These are phyloP conservation scores for Periophthalmus modestus DNA, from an alignment of 2,113 vertebrate genomes.

Conservation along the genomic window DNA sequence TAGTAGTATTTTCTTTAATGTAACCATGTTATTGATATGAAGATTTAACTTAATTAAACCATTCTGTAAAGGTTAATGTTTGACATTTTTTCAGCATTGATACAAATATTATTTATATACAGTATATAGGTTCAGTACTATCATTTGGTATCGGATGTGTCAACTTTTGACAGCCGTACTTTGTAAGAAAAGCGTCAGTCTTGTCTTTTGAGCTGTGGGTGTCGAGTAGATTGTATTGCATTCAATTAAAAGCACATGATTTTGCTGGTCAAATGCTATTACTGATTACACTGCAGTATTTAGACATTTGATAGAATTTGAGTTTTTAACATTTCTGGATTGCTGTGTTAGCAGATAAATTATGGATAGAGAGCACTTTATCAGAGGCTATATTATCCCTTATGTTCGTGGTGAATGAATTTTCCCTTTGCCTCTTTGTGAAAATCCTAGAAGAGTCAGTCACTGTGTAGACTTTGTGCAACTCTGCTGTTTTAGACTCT, in stretches of 20 bases:
- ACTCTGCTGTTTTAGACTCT: background rate
- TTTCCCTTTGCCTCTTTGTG: slow-evolving; percentile 4
- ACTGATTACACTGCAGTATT: background rate
- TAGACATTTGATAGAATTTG: background rate
- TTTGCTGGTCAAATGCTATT: background rate
- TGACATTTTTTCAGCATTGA: too few species aligned
- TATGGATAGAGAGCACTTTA: background rate
- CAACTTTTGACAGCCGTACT: too few species aligned
- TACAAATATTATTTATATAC: too few species aligned
- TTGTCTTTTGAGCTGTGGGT: too few species aligned
- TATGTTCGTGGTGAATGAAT: background rate
- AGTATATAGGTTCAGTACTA: too few species aligned
- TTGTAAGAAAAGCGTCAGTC: too few species aligned
- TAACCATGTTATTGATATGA: too few species aligned
- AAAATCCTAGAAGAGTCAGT: background rate
- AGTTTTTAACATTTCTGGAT: background rate
- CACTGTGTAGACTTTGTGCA: background rate
- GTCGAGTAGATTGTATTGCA: background rate
- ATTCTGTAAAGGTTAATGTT: too few species aligned
- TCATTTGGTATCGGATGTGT: too few species aligned
- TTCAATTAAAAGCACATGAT: background rate
- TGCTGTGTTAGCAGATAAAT: background rate
- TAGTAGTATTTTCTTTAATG: too few species aligned
- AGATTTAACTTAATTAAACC: too few species aligned
- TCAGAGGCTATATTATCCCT: background rate